These are phyloP conservation scores for Listronotus oregonensis DNA, from an alignment of 1,140 invertebrate genomes.

Conservation along the genomic window DNA sequence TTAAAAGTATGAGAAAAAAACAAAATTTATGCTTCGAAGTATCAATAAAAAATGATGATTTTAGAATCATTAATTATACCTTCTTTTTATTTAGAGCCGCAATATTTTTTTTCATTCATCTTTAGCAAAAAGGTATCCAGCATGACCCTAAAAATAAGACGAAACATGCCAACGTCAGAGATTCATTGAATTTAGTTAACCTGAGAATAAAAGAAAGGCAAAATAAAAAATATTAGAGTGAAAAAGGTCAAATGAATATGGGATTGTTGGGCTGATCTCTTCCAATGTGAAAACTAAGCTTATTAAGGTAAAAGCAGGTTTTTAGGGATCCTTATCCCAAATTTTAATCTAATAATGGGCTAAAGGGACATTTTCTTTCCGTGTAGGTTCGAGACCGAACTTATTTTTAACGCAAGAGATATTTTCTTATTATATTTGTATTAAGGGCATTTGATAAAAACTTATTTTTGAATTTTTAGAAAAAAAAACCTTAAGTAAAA, in stretches of 20 bases:
- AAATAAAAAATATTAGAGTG: slow-evolving; percentile 10
- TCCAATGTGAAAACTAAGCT: slow-evolving; percentile 14
- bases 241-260: slow-evolving; percentile 19
- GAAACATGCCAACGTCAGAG: too few relatives aligned
- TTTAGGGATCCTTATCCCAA: slow-evolving; percentile 15
- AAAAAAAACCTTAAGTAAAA: too few relatives aligned
- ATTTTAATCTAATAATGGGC: slow-evolving; percentile 23
- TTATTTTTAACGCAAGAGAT: background rate
- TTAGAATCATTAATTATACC: too few relatives aligned
- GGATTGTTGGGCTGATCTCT: slow-evolving; percentile 11
- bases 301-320: slow-evolving; percentile 25
- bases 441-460: background rate
- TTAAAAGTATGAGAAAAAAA: too few relatives aligned
- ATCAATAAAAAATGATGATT: too few relatives aligned
- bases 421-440: slow-evolving; percentile 10
- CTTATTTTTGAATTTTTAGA: too few relatives aligned
- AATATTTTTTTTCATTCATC: too few relatives aligned
- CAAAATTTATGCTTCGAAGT: too few relatives aligned
- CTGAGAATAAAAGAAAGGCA: background rate
- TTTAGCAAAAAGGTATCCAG: too few relatives aligned
- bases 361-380: slow-evolving; percentile 7
- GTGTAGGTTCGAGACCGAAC: background rate
- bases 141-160: too few relatives aligned
- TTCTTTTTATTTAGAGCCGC: too few relatives aligned
- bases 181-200: too few relatives aligned